Percentiles rank a stretch among this genome's conserved stretches.
phyloP scores from a whole-genome alignment of 2,888 invertebrate genomes.

The Sesia apiformis region DNA sequence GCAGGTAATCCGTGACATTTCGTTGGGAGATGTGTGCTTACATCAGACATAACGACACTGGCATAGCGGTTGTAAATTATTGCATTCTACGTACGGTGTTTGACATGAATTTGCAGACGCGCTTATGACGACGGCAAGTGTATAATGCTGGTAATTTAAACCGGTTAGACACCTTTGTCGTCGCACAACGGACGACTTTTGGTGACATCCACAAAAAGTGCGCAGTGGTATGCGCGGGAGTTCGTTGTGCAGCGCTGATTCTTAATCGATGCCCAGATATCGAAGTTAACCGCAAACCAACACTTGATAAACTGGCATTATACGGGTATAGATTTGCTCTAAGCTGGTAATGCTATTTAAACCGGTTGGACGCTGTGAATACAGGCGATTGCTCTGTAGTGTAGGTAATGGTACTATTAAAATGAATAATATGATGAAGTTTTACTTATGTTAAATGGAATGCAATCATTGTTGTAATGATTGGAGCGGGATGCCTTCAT shows the following conservation, averaged over 20 bases:
- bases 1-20: too few relatives aligned
- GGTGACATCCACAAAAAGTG: conserved; percentile 70
- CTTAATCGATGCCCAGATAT: conserved; percentile 32
- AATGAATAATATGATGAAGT: background rate
- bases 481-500: too few relatives aligned
- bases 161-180: conserved; percentile 68
- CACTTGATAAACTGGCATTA: conserved; percentile 38
- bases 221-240: conserved; percentile 52
- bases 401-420: background rate
- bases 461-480: too few relatives aligned
- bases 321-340: conserved; percentile 42
- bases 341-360: conserved; percentile 39
- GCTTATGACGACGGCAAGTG: conserved; percentile 50
- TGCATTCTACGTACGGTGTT: conserved; percentile 44
- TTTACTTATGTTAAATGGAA: too few relatives aligned
- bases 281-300: conserved; percentile 29
- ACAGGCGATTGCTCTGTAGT: conserved; percentile 13
- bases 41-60: conserved; percentile 14
- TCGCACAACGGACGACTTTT: conserved; percentile 53
- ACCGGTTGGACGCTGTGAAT: conserved; percentile 37
- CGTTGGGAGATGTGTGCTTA: conserved; percentile 12
- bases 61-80: conserved; percentile 28
- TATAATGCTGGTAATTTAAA: conserved; percentile 52
- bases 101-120: conserved; percentile 69
- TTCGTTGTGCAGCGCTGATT: conserved; percentile 29